phyloP scores from a whole-genome alignment of 2,113 vertebrate genomes.

The Coturnix japonica region DNA sequence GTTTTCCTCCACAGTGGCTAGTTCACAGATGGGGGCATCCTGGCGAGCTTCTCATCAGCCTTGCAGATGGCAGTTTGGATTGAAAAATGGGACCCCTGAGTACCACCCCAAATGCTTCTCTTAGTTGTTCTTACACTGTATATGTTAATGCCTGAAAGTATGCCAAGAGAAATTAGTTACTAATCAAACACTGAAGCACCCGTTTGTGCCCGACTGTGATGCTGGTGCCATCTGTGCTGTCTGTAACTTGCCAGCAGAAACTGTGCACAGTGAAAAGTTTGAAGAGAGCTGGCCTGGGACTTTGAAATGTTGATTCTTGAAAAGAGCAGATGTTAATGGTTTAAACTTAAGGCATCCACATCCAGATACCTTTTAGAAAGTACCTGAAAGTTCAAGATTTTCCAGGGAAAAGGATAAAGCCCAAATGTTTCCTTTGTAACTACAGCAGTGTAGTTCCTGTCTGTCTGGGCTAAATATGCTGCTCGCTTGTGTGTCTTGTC shows the following conservation, averaged over 20 bases:
- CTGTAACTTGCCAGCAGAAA: constrained; percentile 21
- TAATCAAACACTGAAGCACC: not conserved
- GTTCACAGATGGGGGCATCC: rapidly evolving
- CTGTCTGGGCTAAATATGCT: not conserved
- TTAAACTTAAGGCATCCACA: not conserved
- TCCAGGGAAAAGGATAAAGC: not conserved
- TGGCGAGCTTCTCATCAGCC: not conserved
- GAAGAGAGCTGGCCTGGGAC: not conserved
- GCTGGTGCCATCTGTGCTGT: not conserved
- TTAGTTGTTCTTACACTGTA: not conserved
- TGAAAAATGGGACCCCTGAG: not conserved
- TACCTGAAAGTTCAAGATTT: not conserved
- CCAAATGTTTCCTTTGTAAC: not conserved
- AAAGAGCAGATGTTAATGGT: not conserved
- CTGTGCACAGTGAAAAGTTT: not conserved
- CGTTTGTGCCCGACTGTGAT: not conserved
- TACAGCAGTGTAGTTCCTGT: not conserved
- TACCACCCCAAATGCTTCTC: not conserved
- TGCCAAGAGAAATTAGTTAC: not conserved
- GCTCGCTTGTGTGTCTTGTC: rapidly evolving
- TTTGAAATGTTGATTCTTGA: not conserved
- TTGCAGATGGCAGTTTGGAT: not conserved
- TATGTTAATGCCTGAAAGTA: not conserved
- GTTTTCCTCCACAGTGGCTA: not conserved
- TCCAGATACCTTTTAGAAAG: not conserved